These are phyloP conservation scores for Trachops cirrhosus DNA, from an alignment of 2,797 vertebrate genomes.

Conservation along the genomic window DNA sequence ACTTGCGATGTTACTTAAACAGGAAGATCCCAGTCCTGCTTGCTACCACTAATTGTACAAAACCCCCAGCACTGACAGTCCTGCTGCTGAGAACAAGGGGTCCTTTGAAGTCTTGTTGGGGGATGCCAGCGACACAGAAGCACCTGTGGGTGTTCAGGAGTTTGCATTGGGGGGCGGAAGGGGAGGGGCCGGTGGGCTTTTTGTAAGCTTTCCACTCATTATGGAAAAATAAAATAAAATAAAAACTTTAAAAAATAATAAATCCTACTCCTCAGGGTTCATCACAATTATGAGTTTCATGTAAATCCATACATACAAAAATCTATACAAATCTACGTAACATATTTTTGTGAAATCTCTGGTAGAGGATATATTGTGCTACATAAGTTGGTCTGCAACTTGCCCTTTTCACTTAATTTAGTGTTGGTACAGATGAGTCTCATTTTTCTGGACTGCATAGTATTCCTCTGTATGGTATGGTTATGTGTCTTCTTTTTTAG, in stretches of 20 bases:
- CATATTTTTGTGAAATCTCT: not conserved
- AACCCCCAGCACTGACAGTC: constrained; percentile 56
- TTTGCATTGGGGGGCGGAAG: constrained; percentile 36
- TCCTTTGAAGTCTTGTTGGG: constrained; percentile 79
- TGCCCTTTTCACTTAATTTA: not conserved
- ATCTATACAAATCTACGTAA: not conserved
- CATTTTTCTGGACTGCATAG: not conserved
- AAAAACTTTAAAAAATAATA: not conserved
- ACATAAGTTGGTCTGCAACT: not conserved
- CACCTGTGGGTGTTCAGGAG: constrained; percentile 37
- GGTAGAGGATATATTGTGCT: not conserved
- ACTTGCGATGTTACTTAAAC: constrained; percentile 18
- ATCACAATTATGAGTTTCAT: not conserved
- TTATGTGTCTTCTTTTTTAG: not conserved
- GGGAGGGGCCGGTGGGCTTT: constrained; percentile 44
- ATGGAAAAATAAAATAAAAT: not conserved
- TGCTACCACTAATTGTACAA: constrained; percentile 68
- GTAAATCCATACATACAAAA: not conserved
- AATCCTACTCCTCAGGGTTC: not conserved
- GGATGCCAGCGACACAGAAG: constrained; percentile 71
- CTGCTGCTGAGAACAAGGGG: constrained; percentile 71
- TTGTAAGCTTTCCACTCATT: constrained; percentile 73
- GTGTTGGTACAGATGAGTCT: not conserved
- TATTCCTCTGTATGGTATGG: not conserved
- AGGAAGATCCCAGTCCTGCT: constrained; percentile 73